Percentiles rank a stretch among this genome's conserved stretches.
These are phyloP conservation scores for Bambusicola thoracicus DNA, from an alignment of 2,113 vertebrate genomes.

Conservation along the genomic window DNA sequence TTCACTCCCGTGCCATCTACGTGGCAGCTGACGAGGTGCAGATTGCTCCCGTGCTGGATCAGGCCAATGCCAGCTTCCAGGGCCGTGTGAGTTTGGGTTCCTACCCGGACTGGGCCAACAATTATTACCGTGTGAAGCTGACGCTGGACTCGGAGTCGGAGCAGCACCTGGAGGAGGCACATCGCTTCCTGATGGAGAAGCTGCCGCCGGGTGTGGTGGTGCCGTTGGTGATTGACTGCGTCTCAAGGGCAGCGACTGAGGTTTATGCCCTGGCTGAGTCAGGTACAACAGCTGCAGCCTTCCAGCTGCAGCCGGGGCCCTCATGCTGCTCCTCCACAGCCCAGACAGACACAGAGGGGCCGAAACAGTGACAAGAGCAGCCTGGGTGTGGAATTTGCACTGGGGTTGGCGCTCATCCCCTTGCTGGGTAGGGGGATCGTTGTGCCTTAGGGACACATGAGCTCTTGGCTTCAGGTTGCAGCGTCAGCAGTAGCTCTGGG, in stretches of 20 bases:
- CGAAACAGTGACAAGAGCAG: not conserved
- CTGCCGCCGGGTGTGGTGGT: constrained; percentile 84
- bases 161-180: constrained; percentile 80
- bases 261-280: constrained; percentile 86
- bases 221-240: constrained; percentile 76
- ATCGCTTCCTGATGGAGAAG: constrained; percentile 78
- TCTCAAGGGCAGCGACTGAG: constrained; percentile 79
- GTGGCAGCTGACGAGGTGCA: constrained; percentile 83
- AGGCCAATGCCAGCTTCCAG: constrained; percentile 79
- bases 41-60: constrained; percentile 78
- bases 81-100: constrained; percentile 85
- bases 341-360: not conserved
- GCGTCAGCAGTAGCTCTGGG: fast-evolving
- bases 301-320: fast-evolving
- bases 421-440: not conserved
- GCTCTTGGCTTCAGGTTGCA: not conserved
- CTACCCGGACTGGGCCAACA: constrained; percentile 93
- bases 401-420: not conserved
- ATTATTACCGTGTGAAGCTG: constrained; percentile 91
- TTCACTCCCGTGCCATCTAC: constrained; percentile 84
- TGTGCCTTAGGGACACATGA: fast-evolving
- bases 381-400: not conserved
- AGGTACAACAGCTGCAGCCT: constrained; percentile 73
- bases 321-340: fast-evolving
- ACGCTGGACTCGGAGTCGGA: constrained; percentile 88